Base-by-base conservation (phyloP, 2,113 vertebrate species). In the Amphilophus citrinellus region DNA sequence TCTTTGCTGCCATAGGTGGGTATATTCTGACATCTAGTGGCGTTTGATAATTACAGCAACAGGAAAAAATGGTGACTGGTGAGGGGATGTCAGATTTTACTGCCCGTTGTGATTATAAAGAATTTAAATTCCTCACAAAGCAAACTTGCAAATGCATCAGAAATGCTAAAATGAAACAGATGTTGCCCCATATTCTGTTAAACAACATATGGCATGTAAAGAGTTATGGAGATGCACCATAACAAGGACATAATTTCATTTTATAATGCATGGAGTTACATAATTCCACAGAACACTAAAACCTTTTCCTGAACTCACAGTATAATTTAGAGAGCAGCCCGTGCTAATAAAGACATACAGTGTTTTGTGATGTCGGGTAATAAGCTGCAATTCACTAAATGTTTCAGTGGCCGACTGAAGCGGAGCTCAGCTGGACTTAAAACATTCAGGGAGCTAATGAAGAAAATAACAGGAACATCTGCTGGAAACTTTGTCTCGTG, bases 11-110 rank as follows among this genome's bases (percentile, higher is more conserved):
- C 10, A 87, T 73, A 56, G 3, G 27, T 83, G 84, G 73, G 57
- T 56, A 58, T 15, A 91, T 82, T 2, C 87, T 93, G 94, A 87
- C 94, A 86, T 86, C 94, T 93, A 90, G 94, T 93, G 93, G 91
- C 79, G 9, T 0, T 2, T 2, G 27, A 44, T 15, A 24, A 7
- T n/a, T 6, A 58, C 24, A 62, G 58, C 77, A 44, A 73, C 32
- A 73, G 0, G 56, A 73, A 73, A 53, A 53, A 53, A 56, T 35
- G 27, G 44, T 32, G 20, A 73, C 44, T 53, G 44, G 24, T 20
- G 68, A 56, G 17, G 14, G 27, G 47, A 35, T 73, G 68, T 10
- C 47, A 73, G 47, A 73, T 73, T 35, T 14, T 73, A 3, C 66
- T 73, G 27, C 47, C 6, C 15, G 20, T 53, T 56, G 47, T 73